These are phyloP conservation scores for Syritta pipiens DNA, from an alignment of 2,888 invertebrate species.

Conservation along the genomic window DNA sequence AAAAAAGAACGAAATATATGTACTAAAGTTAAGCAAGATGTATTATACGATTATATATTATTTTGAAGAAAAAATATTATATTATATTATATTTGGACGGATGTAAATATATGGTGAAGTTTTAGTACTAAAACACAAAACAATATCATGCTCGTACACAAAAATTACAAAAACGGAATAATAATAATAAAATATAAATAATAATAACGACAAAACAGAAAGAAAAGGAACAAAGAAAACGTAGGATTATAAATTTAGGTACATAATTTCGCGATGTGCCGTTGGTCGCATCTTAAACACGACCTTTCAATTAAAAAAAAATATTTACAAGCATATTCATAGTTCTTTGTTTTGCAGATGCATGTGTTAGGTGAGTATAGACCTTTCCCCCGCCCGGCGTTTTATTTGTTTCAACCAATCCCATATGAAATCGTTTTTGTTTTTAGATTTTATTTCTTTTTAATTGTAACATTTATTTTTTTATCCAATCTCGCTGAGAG, in stretches of 20 bases:
- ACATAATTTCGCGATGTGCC: constrained; percentile 74
- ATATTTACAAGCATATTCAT: not conserved
- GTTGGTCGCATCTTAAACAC: constrained; percentile 78
- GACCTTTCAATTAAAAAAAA: constrained; percentile 72
- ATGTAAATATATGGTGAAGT: constrained; percentile 57
- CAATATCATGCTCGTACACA: constrained; percentile 30
- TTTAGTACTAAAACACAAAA: constrained; percentile 40
- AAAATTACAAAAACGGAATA: no score
- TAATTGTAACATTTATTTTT: no score
- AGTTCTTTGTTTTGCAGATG: constrained; percentile 1
- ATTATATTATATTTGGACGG: constrained; percentile 41
- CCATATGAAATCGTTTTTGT: no score
- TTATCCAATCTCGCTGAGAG: no score
- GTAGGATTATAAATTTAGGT: constrained; percentile 17
- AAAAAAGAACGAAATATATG: constrained; percentile 31
- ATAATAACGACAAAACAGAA: constrained; percentile 9
- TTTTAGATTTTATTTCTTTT: not conserved
- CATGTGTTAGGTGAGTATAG: constrained; percentile 3
- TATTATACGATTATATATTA: constrained; percentile 51
- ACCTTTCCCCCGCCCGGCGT: not conserved
- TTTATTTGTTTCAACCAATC: not conserved
- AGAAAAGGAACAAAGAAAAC: constrained; percentile 4
- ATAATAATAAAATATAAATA: constrained; percentile 7
- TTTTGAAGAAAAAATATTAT: constrained; percentile 28
- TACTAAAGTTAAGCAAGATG: constrained; percentile 44